A percentile compares a stretch with the other conserved stretches of the same genome.
Evolutionary conservation across 2,888 invertebrate species (phyloP).

Genomic region (Drosophila greeni): DNA sequence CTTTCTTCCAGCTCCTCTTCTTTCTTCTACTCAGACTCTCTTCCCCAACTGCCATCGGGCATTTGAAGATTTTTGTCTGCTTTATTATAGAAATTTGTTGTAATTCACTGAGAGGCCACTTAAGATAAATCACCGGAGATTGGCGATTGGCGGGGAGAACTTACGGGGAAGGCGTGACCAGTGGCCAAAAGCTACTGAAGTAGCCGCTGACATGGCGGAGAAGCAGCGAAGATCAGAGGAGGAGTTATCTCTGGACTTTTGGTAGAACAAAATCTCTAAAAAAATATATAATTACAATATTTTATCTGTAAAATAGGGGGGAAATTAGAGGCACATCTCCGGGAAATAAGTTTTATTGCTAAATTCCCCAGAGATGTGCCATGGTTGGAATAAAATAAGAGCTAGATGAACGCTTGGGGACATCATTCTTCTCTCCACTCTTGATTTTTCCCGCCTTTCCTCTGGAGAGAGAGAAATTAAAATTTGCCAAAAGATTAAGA

Average conservation of each 20-base stretch:
- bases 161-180: constrained; percentile 53
- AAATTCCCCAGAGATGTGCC: constrained; percentile 24
- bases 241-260: not conserved
- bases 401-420: no score
- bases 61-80: constrained; percentile 71
- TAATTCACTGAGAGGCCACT: constrained; percentile 71
- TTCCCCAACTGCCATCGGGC: constrained; percentile 40
- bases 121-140: constrained; percentile 69
- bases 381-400: constrained; percentile 17
- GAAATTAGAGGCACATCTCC: not conserved
- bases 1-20: not conserved
- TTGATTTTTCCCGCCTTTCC: not conserved
- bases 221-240: constrained; percentile 7
- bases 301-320: constrained; percentile 5
- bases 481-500: constrained; percentile 45
- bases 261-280: not conserved
- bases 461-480: constrained; percentile 42
- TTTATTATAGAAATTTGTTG: constrained; percentile 74
- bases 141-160: constrained; percentile 16
- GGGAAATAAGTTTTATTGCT: constrained; percentile 16
- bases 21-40: not conserved
- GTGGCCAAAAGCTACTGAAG: constrained; percentile 62
- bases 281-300: constrained; percentile 15
- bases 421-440: constrained; percentile 10
- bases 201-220: constrained; percentile 53